phyloP scores from a whole-genome alignment of 2,797 vertebrate genomes.

The Sebastes taczanowskii region DNA sequence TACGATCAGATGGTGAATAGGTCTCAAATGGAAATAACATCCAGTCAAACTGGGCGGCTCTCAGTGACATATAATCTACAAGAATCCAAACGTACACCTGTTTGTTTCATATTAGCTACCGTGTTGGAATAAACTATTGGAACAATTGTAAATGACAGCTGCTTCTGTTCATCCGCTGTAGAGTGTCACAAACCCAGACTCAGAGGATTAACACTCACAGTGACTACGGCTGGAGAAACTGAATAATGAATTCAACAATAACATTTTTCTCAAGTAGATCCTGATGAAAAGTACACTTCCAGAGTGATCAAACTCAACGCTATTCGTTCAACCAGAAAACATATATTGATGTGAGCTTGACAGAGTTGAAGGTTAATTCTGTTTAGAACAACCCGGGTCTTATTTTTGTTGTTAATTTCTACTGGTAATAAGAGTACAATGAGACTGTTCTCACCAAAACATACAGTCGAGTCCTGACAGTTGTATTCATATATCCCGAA shows the following conservation, averaged over 20 bases:
- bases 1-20: neutral
- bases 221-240: neutral
- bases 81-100: neutral
- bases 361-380: neutral
- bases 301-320: neutral
- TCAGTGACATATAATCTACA: slow-evolving; percentile 5
- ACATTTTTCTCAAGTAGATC: neutral
- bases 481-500: neutral
- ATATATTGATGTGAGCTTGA: neutral
- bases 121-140: neutral
- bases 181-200: slow-evolving; percentile 13
- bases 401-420: neutral
- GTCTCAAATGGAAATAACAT: neutral
- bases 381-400: neutral
- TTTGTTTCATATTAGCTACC: neutral
- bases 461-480: neutral
- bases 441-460: neutral
- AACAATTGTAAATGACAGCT: slow-evolving; percentile 29
- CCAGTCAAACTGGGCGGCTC: neutral
- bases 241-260: neutral
- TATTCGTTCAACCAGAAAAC: neutral
- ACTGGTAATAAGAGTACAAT: neutral
- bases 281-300: neutral
- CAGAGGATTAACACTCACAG: slow-evolving; percentile 7
- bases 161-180: neutral